Evolutionary conservation across 2,797 vertebrate genomes (phyloP), one percentile per base, ranked within the genome.

Genomic region (Falco novaeseelandiae): DNA sequence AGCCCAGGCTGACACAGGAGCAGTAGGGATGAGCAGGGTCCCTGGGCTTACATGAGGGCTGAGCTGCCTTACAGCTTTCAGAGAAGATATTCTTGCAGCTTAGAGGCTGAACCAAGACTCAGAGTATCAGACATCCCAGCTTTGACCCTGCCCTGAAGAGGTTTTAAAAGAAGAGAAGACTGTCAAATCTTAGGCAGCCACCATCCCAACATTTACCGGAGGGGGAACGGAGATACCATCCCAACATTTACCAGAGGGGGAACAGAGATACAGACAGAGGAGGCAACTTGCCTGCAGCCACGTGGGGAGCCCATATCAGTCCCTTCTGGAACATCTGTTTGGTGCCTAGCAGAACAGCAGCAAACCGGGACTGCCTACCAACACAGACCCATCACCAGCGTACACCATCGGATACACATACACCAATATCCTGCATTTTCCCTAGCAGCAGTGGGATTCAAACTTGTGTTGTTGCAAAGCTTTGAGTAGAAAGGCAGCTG

Each of bases 351-450:
- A 59, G 63, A 76, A 54, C 5, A 4, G 16, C 30, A 52, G 52
- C 30, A 25, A 48, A 22, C 34, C 1, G 1, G n/a, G 40, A 13
- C 51, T 25, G 23, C 2, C 29, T 15, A 5, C 40, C 42, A 26
- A 3, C 5, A 1, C 62, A 69, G 42, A 26, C 34, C 42, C 27
- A 4, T 32, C 38, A 22, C 44, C 38, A 11, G 14, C n/a, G 29
- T 4, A 21, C 2, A 3, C 16, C 62, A 27, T 5, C 6, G 1
- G 7, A 8, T 8, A 22, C 16, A 30, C 66, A 22, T 7, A 27
- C 23, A 10, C 10, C 59, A 8, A 6, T 2, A 15, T 4, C 17
- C 48, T n/a, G 59, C 40, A 6, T 23, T 32, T 44, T 44, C 42
- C 44, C 38, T 30, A 32, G 13, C 48, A 49, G 48, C 0, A 27